A percentile compares a stretch with the other conserved stretches of the same genome.
Evolutionary conservation across 2,888 invertebrate species (phyloP).

Genomic region (Orchestes rusci): DNA sequence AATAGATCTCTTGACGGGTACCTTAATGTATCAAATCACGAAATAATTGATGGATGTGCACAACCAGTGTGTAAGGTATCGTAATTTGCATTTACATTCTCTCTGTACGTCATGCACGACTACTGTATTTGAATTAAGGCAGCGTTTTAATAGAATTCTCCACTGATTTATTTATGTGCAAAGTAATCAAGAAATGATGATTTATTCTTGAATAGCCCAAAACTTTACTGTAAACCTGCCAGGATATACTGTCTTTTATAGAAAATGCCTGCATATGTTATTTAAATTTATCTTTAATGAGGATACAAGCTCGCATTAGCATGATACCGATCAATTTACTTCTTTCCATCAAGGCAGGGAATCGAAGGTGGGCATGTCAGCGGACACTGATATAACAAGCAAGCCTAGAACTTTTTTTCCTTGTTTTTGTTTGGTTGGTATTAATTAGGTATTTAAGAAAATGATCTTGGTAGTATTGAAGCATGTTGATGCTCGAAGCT

Average conservation of each 20-base stretch:
- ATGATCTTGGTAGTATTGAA: too few species aligned
- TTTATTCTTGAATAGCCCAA: too few species aligned
- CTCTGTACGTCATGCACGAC: too few species aligned
- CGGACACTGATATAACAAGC: constrained; percentile 9
- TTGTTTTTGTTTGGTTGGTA: not conserved
- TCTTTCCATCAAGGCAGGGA: constrained; percentile 27
- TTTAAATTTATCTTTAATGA: constrained; percentile 38
- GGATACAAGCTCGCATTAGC: constrained; percentile 31
- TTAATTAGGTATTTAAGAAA: too few species aligned
- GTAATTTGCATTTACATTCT: constrained; percentile 46
- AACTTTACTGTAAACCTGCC: too few species aligned
- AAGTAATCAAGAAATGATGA: too few species aligned
- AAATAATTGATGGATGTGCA: constrained; percentile 43
- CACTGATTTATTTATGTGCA: too few species aligned
- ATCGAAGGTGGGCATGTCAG: constrained; percentile 28
- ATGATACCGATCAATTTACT: constrained; percentile 31
- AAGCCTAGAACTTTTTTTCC: not conserved
- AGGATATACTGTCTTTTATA: too few species aligned
- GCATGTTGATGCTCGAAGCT: too few species aligned
- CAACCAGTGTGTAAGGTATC: constrained; percentile 38
- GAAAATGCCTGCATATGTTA: constrained; percentile 27
- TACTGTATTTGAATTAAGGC: too few species aligned
- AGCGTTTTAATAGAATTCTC: too few species aligned
- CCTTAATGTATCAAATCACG: constrained; percentile 46
- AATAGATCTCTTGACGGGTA: constrained; percentile 40